Evolutionary conservation across 2,113 vertebrate genomes (phyloP).

Genomic region (Taurulus bubalis): DNA sequence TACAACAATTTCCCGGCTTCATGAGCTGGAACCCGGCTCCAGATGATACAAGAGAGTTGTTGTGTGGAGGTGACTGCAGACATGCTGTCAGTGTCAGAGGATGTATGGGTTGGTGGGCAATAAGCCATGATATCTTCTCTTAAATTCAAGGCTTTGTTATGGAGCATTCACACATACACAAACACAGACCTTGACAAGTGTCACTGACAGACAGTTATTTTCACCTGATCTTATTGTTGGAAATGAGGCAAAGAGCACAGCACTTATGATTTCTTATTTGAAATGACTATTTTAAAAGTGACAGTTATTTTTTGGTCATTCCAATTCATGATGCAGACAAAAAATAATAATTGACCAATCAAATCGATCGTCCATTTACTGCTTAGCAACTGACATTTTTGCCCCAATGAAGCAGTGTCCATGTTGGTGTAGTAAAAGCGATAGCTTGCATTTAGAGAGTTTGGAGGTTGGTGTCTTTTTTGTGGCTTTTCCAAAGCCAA

Average conservation of each 20-base stretch:
- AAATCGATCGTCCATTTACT: too few relatives aligned
- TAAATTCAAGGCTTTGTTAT: conserved; percentile 7
- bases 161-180: conserved; percentile 3
- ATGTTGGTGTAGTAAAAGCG: neutral
- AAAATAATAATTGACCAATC: too few relatives aligned
- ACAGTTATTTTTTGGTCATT: neutral
- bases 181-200: conserved; percentile 4
- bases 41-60: conserved; percentile 7
- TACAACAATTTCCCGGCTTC: conserved; percentile 24
- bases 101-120: conserved; percentile 1
- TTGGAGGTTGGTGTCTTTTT: neutral
- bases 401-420: neutral
- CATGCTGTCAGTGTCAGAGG: conserved; percentile 3
- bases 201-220: conserved; percentile 55
- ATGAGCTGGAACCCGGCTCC: conserved; percentile 32
- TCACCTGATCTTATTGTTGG: conserved; percentile 61
- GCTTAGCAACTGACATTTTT: neutral
- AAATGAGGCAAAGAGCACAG: conserved; percentile 61
- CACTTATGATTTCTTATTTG: conserved; percentile 5
- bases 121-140: neutral
- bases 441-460: too few relatives aligned
- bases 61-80: conserved; percentile 12
- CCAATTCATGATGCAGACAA: neutral
- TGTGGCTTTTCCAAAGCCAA: neutral
- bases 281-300: neutral